Base-by-base conservation (phyloP, 2,797 vertebrate species). In the Clarias pachynema region DNA sequence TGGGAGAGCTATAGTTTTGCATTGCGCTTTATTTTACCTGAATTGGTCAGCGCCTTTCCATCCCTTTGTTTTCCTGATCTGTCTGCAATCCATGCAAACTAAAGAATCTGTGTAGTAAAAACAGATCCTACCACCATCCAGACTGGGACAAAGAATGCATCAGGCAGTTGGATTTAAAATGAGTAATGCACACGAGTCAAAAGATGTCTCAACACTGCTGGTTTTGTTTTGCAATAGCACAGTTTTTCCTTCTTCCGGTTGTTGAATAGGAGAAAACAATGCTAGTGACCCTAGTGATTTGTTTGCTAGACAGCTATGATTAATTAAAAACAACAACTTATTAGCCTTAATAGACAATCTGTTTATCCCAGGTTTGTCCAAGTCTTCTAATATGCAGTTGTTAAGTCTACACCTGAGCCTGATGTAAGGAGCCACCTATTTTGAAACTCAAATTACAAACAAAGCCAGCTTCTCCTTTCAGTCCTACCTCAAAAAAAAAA, bases 361-460 rank as follows among this genome's bases (percentile, higher is more conserved):
- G 53, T 26, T 26, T 26, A 8, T 44, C 78, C n/a, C 8, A 29
- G 60, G 24, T 15, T 44, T 34, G 24, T 53, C 34, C 20, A 8
- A 4, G 4, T 40, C 34, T 26, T 31, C 73, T 31, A 57, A 18
- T 53, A 18, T 75, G 10, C 40, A 53, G 53, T 66, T 81, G 40
- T 81, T 66, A 66, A 31, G n/a, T 53, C 79, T 44, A 81, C 18
- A 44, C 44, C 44, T 7, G 79, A 53, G 40, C 37, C 15, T 37
- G 15, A 60, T 57, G 22, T 20, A 80, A 20, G 29, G 49, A 44
- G 15, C 60, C 37, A 65, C 37, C 60, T 63, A 12, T 79, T 81
- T 81, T 81, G 79, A 81, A 81, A 81, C 62, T 81, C 79, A 81
- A 81, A 81, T 81, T n/a, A 5, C 44, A 81, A 81, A 66, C 79